phyloP scores from a whole-genome alignment of 1,140 invertebrate species.

The Zaprionus nigranus region DNA sequence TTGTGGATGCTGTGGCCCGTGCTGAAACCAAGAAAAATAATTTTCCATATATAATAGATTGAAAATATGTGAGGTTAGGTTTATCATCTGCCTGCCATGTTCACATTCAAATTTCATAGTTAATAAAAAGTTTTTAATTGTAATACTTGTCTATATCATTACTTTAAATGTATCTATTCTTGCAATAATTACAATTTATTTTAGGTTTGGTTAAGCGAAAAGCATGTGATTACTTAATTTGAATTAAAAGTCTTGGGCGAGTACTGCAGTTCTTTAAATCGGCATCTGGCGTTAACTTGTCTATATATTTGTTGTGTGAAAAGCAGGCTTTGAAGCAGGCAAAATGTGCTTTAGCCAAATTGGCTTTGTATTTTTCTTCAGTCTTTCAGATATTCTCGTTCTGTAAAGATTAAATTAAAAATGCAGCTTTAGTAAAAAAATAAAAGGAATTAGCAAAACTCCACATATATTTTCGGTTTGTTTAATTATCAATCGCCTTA shows the following conservation, averaged over 20 bases:
- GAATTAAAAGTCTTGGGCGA: too few relatives aligned
- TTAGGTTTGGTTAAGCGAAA: too few relatives aligned
- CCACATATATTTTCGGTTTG: constrained; percentile 13
- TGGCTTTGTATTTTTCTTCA: neutral
- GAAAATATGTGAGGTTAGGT: neutral
- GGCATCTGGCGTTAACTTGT: too few relatives aligned
- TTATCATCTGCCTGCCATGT: neutral
- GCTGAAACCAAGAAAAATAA: neutral
- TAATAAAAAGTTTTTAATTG: neutral
- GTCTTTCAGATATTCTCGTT: neutral
- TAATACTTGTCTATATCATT: neutral
- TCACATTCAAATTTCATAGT: neutral
- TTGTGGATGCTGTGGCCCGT: neutral
- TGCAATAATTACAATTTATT: too few relatives aligned
- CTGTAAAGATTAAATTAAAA: neutral
- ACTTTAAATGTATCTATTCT: neutral
- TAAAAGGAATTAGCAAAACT: neutral
- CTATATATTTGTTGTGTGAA: neutral
- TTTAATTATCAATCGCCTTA: neutral
- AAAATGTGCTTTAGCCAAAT: neutral
- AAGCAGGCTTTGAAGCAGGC: neutral
- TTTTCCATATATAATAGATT: neutral
- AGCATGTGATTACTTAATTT: too few relatives aligned
- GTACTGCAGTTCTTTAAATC: too few relatives aligned
- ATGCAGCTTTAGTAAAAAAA: neutral